These are phyloP conservation scores for Centroberyx gerrardi DNA, from an alignment of 2,797 vertebrate genomes.

Conservation along the genomic window DNA sequence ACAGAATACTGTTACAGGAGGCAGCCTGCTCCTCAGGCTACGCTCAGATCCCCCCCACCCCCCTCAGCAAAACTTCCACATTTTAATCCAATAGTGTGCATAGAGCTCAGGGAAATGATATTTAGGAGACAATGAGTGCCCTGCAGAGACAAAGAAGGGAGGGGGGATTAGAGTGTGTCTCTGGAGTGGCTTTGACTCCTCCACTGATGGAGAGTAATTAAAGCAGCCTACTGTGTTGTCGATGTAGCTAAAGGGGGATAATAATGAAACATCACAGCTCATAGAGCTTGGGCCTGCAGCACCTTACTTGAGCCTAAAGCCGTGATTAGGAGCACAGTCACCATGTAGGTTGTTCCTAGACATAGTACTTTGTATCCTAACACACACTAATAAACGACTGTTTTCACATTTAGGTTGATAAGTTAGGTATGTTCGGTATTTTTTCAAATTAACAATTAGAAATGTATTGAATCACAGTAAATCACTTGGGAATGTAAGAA, in stretches of 20 bases:
- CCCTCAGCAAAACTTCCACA: slow-evolving; percentile 79
- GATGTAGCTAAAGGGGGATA: slow-evolving; percentile 81
- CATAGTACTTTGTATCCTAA: slow-evolving; percentile 47
- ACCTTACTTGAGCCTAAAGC: slow-evolving; percentile 65
- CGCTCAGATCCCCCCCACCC: slow-evolving; percentile 71
- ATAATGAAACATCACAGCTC: slow-evolving; percentile 82
- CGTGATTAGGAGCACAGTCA: slow-evolving; percentile 65
- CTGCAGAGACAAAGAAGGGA: slow-evolving; percentile 80
- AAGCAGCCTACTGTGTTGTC: slow-evolving; percentile 82
- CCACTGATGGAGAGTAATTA: slow-evolving; percentile 85
- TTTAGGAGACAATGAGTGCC: slow-evolving; percentile 84
- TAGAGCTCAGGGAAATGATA: slow-evolving; percentile 82
- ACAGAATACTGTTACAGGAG: slow-evolving; percentile 73
- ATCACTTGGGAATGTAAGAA: background rate
- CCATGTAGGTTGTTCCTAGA: slow-evolving; percentile 68
- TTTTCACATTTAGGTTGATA: slow-evolving; percentile 33
- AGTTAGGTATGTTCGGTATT: slow-evolving; percentile 6
- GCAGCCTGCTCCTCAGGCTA: slow-evolving; percentile 73
- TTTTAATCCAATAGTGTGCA: slow-evolving; percentile 83
- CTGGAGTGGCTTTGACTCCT: slow-evolving; percentile 81
- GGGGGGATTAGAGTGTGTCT: slow-evolving; percentile 79
- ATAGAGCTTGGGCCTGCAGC: slow-evolving; percentile 69
- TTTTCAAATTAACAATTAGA: background rate
- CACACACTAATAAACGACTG: slow-evolving; percentile 28
- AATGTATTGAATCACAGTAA: background rate